Base-by-base conservation (phyloP, 2,797 vertebrate species). In the Galagoides demidoff region DNA sequence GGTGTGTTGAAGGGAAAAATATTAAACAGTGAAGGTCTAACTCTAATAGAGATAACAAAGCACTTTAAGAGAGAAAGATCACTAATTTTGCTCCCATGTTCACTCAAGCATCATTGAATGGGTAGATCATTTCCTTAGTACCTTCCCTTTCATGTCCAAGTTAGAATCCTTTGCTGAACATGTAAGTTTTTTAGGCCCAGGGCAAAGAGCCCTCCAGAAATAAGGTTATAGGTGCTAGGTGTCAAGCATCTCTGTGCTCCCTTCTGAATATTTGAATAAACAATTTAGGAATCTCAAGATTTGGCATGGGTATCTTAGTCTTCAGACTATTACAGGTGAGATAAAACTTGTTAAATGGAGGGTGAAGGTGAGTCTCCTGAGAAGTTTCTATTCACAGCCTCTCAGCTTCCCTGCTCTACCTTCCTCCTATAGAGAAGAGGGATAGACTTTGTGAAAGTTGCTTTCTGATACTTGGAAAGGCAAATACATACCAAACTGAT, bases 401-500 rank as follows among this genome's bases (percentile, higher is more conserved):
- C 27, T 14, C 8, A 9, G 7, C 5, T 25, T 12, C 25, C 63
- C 29, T 57, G 7, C 20, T 45, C 57, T 39, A 20, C 7, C 29
- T 43, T 25, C 61, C 39, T 84, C 59, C 52, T 9, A 20, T 3
- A 74, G 83, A 90, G 16, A 45, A 55, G 7, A 8, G 20, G 7
- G 37, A 27, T 16, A 23, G n/a, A 37, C 43, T 27, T 9, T 31
- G 19, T 82, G 4, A 85, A 86, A 76, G 6, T 45, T 94, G 70
- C 63, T 95, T 95, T 81, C 66, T 85, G 84, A 90, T 11, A 77
- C 43, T 52, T 84, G 34, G 16, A 89, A 85, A 96, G 64, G 39
- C 59, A 77, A 88, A 66, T 64, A 7, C 25, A 84, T n/a, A 70
- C 12, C 25, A 94, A 84, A 81, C 6, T 34, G 45, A 86, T 90